Evolutionary conservation across 23 tunicate genomes (phyloP).

Genomic region (Botrylloides violaceus): DNA sequence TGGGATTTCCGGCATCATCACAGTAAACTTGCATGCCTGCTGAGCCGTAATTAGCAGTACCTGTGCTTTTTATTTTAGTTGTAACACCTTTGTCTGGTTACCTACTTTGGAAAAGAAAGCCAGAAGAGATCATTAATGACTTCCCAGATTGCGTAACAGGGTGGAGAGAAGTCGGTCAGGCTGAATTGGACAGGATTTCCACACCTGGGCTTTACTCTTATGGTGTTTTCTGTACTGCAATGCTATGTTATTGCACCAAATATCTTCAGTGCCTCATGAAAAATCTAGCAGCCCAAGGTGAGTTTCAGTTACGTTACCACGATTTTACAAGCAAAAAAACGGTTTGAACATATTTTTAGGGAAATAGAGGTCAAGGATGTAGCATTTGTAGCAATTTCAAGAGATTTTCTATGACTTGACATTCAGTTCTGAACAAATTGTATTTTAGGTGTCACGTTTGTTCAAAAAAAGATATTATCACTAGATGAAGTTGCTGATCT

Average conservation of each 20-base stretch:
- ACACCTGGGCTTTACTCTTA: background rate
- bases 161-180: background rate
- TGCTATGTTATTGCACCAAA: conserved; percentile 48
- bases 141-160: background rate
- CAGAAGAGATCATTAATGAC: background rate
- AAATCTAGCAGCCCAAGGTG: conserved; percentile 14
- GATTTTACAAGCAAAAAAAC: no score
- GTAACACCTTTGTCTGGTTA: conserved; percentile 2
- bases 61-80: no score
- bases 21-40: no score
- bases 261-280: conserved; percentile 43
- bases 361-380: no score
- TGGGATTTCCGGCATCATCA: no score
- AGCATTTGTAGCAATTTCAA: no score
- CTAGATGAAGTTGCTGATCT: conserved; percentile 41
- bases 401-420: no score
- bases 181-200: background rate
- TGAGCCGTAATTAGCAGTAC: no score
- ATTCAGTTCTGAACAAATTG: no score
- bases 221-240: conserved; percentile 26
- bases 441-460: conserved; percentile 67
- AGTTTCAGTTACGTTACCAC: no score
- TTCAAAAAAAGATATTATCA: conserved; percentile 31
- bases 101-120: background rate
- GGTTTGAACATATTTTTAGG: no score